Evolutionary conservation across 2,888 invertebrate species (phyloP), one percentile per base, ranked within the genome.

Genomic region (Chrysomela aeneicollis): DNA sequence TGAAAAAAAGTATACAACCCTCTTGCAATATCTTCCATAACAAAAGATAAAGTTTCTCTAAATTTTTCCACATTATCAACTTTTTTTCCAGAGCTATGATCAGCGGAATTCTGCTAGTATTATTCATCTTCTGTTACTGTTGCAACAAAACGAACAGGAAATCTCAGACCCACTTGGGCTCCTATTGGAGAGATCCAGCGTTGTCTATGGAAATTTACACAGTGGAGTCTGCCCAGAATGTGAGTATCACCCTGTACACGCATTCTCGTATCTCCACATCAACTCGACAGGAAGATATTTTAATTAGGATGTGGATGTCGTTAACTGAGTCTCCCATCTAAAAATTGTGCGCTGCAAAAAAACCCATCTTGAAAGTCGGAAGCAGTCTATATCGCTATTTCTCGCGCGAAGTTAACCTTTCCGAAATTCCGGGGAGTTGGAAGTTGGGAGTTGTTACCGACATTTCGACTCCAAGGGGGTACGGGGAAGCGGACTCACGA

Each of bases 41-140:
- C n/a, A n/a, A n/a, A n/a, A n/a, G n/a, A n/a, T n/a, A n/a, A n/a
- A n/a, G n/a, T n/a, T n/a, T n/a, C n/a, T n/a, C n/a, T n/a, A n/a
- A n/a, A n/a, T n/a, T n/a, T n/a, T n/a, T n/a, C n/a, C n/a, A n/a
- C n/a, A n/a, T n/a, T n/a, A n/a, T n/a, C n/a, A n/a, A n/a, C n/a
- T n/a, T n/a, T n/a, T n/a, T n/a, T 83, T 85, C 60, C 85, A 93
- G 93, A 78, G 91, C 90, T 49, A 92, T 92, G 86, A 82, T 93
- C 74, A 91, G 92, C 78, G 90, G 92, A 26, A 90, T 92, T 72
- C 85, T 92, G 76, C 87, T 92, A 74, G 89, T 91, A 53, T 87
- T 92, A 64, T 90, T 92, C 77, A 87, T 92, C 37, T 88, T 92
- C 64, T 93, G 92, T 81, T 92, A 89, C 81, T 89, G 89, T 81